Base-by-base conservation (phyloP, 2,797 vertebrate species). In the Nannoperca obscura region DNA sequence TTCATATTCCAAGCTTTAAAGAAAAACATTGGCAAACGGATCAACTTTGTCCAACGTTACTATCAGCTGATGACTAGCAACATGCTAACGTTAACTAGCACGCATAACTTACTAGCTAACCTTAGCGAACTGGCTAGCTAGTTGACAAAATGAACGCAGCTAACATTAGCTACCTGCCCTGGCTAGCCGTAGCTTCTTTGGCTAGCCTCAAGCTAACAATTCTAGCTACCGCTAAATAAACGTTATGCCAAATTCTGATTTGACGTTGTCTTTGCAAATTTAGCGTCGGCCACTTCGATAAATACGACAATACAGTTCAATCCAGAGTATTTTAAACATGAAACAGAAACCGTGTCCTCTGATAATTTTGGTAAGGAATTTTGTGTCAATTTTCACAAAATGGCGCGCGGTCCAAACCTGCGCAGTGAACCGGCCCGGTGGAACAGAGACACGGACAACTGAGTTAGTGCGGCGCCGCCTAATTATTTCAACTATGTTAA, bases 331-430 rank as follows among this genome's bases (percentile, higher is more conserved):
- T 83, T 80, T 20, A 36, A 80, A 76, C 76, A 42, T 62, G 80
- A 88, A 91, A 87, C 78, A 82, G 79, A 89, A 89, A 87, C 87
- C 86, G 91, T 90, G 92, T 92, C 94, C 93, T 94, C 90, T 92
- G 91, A 76, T 94, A 91, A 92, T 92, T 94, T 94, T 90, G 90
- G 93, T 92, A 79, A 92, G 89, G 89, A 93, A 92, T 92, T 95
- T 96, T 96, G 92, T 94, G 95, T 96, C 92, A 96, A 95, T 96
- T 96, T 95, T 96, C 96, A 98, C 97, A 98, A 99, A 98, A 99
- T 99, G 97, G 97, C 96, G 97, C 97, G 97, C 97, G 96, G 96
- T 97, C 96, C 96, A 95, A 96, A 97, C 95, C 97, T 98, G 97
- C 97, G 97, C 96, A 97, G 97, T 96, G 95, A 96, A 96, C 93